These are phyloP conservation scores for Syngnathus floridae DNA, from an alignment of 2,113 vertebrate genomes.

Conservation along the genomic window DNA sequence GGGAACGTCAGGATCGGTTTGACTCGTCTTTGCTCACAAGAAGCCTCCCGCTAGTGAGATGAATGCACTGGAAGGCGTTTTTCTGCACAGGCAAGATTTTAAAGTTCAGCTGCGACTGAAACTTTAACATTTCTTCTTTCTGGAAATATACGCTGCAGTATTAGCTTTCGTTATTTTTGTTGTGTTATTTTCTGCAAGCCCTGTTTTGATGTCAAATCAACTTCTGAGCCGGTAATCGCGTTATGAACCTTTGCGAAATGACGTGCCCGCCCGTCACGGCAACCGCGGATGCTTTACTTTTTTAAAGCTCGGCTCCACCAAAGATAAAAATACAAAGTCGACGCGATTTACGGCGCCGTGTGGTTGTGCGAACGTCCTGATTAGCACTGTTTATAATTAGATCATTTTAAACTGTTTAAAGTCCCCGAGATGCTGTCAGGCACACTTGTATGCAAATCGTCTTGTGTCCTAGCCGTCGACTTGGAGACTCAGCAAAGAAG, in stretches of 20 bases:
- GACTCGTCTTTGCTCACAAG: background rate
- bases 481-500: conserved; percentile 7
- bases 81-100: background rate
- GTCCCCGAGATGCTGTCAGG: conserved; percentile 28
- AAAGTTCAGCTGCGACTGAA: background rate
- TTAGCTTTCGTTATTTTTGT: background rate
- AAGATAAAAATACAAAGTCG: conserved; percentile 29
- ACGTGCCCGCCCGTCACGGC: background rate
- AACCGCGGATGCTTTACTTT: conserved; percentile 7
- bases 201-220: conserved; percentile 3
- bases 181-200: background rate
- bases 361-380: conserved; percentile 47
- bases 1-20: background rate
- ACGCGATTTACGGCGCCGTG: conserved; percentile 16
- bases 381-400: conserved; percentile 56
- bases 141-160: background rate
- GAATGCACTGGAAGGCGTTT: background rate
- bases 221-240: conserved; percentile 19
- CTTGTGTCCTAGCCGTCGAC: conserved; percentile 8
- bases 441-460: conserved; percentile 4
- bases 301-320: conserved; percentile 4
- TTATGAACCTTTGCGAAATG: conserved; percentile 3
- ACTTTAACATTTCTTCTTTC: background rate
- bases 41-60: background rate
- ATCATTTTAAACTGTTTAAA: conserved; percentile 38